phyloP scores from a whole-genome alignment of 2,113 vertebrate species.

The Romanogobio albipinnatus region DNA sequence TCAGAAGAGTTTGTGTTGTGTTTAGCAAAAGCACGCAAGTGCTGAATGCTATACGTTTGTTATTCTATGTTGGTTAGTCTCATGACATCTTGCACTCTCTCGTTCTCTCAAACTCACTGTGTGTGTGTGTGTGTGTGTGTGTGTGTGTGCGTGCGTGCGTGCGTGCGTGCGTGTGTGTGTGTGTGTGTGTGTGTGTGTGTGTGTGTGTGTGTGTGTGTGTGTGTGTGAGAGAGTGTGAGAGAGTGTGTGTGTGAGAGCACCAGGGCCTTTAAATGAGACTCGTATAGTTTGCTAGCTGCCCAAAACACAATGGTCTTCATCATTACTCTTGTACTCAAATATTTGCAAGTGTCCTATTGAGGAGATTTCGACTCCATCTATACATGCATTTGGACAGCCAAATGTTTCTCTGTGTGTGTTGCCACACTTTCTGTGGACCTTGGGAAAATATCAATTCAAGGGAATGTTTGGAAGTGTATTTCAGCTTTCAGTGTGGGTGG shows the following conservation, averaged over 20 bases:
- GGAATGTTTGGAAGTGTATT: background rate
- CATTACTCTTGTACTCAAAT: conserved; percentile 34
- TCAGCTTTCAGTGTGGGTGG: background rate
- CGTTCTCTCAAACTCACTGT: background rate
- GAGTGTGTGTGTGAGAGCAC: background rate
- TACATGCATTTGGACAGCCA: background rate
- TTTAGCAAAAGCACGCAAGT: background rate
- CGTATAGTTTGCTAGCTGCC: conserved; percentile 8
- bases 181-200: too few relatives aligned
- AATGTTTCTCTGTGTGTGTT: conserved; percentile 2
- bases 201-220: too few relatives aligned
- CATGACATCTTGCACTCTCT: background rate
- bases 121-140: background rate
- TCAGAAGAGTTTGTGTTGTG: background rate
- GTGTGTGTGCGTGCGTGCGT: too few relatives aligned
- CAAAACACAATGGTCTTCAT: conserved; percentile 21
- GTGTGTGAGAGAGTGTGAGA: too few relatives aligned
- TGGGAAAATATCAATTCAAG: conserved; percentile 30
- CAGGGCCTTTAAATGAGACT: conserved; percentile 32
- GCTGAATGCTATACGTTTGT: background rate
- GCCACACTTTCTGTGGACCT: conserved; percentile 1
- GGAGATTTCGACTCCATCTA: background rate
- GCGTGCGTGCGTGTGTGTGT: background rate
- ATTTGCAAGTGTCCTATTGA: conserved; percentile 35
- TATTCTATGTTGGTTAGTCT: conserved; percentile 7